Percentiles rank a stretch among this genome's conserved stretches.
Conservation (phyloP, 2,797 vertebrate species). For the Tinamus major region DNA sequence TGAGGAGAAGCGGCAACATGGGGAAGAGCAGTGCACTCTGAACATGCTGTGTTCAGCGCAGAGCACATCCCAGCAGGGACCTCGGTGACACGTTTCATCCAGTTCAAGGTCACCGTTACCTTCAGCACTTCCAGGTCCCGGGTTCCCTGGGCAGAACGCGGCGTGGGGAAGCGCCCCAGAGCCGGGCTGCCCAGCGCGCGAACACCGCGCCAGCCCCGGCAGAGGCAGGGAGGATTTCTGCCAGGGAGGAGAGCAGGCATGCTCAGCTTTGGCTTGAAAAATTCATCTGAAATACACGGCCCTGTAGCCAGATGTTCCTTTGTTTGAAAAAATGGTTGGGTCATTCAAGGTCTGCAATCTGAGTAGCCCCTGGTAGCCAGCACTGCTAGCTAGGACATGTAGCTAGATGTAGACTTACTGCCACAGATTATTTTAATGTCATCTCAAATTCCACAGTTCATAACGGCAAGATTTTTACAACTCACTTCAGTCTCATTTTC, state of each 20-base stretch:
- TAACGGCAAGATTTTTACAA: not conserved
- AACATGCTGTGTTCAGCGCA: not conserved
- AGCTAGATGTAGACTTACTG: not conserved
- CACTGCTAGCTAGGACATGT: not conserved
- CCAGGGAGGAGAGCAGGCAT: not conserved
- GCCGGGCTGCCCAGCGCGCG: too few relatives aligned
- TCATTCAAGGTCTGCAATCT: not conserved
- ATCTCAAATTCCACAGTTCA: not conserved
- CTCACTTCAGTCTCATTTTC: not conserved
- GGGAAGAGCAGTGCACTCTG: not conserved
- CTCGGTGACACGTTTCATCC: not conserved
- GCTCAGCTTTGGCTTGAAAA: not conserved
- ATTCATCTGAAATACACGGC: not conserved
- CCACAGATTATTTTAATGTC: not conserved
- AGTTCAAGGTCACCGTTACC: not conserved
- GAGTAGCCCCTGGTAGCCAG: not conserved
- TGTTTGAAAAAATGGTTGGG: not conserved
- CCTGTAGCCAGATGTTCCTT: fast-evolving
- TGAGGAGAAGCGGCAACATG: not conserved
- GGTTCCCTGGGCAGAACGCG: not conserved
- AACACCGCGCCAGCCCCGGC: not conserved
- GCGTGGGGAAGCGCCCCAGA: not conserved
- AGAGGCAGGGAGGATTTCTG: not conserved
- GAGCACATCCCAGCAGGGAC: too few relatives aligned
- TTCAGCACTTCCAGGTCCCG: not conserved